Evolutionary conservation across 1,140 invertebrate genomes (phyloP).

Genomic region (Aphelinus atriplicis): DNA sequence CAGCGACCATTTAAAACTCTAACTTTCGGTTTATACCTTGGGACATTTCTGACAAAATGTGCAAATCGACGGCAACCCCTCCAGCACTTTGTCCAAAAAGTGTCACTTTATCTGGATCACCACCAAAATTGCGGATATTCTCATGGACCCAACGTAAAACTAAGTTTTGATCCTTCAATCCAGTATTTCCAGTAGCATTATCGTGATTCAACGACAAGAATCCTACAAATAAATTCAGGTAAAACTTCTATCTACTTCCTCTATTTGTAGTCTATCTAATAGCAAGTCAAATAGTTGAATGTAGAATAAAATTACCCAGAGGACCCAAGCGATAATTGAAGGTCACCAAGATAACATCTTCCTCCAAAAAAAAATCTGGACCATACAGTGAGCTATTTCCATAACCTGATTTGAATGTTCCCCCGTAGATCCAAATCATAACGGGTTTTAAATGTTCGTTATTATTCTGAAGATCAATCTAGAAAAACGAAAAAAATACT

Average conservation of each 20-base stretch:
- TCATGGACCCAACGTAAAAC: conserved; percentile 72
- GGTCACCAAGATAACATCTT: conserved; percentile 74
- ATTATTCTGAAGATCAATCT: not conserved
- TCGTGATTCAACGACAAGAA: conserved; percentile 65
- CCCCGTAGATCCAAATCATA: conserved; percentile 56
- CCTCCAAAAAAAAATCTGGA: conserved; percentile 71
- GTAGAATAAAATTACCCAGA: conserved; percentile 59
- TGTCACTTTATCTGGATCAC: conserved; percentile 66
- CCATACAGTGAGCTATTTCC: conserved; percentile 62
- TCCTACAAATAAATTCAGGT: conserved; percentile 38
- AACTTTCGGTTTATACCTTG: not conserved
- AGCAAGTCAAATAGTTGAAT: conserved; percentile 61
- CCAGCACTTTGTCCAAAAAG: conserved; percentile 68
- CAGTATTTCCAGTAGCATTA: conserved; percentile 68
- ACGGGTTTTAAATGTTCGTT: conserved; percentile 30
- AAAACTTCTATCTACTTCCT: not conserved
- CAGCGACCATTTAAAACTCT: not conserved
- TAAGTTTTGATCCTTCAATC: conserved; percentile 70
- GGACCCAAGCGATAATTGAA: conserved; percentile 77
- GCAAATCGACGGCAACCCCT: conserved; percentile 61
- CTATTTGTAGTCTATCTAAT: conserved; percentile 59
- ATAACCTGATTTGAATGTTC: conserved; percentile 47
- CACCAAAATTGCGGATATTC: conserved; percentile 71
- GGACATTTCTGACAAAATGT: conserved; percentile 63
- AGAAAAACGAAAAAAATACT: not conserved